Base-by-base conservation (phyloP, 2,797 vertebrate species). In the Heterohyrax brucei region DNA sequence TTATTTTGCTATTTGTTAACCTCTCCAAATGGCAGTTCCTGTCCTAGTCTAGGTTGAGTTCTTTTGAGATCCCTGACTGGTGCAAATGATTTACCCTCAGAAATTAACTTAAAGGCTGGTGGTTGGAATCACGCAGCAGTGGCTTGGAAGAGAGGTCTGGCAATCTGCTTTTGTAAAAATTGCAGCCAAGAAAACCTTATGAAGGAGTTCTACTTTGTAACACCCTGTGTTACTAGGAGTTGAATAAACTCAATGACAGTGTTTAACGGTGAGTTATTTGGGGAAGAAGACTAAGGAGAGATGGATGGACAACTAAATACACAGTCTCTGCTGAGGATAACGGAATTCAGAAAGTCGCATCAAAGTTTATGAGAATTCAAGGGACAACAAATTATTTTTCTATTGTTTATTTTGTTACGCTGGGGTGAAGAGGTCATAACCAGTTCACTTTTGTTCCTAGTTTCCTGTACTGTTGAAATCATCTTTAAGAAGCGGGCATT, bases 361-460 rank as follows among this genome's bases (percentile, higher is more conserved):
- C n/a, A 1, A 61, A 8, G 19, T 30, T 19, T 72, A 10, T 1
- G n/a, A 53, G 59, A 39, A 16, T 33, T 75, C 1, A 3, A 59
- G 64, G 53, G 50, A 5, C 30, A 7, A 4, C 10, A 10, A 1
- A 39, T 28, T 14, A 5, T 9, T 39, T 87, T 79, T 50, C 10
- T 4, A 0, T 5, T 4, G 19, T 8, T 0, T 21, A 3, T 56
- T 56, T 48, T 72, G 46, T 46, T 18, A 44, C 44, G 3, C 30
- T 53, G 39, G 33, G 14, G 26, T 12, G 16, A 8, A 4, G 33
- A 87, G 14, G 2, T 0, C 0, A 0, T 4, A 14, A 5, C 0
- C 59, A 59, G 13, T 18, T 70, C 3, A 22, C n/a, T 66, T n/a
- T 73, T n/a, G 7, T 12, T 13, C 46, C 79, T 19, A 7, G 4